Evolutionary conservation across 2,113 vertebrate species (phyloP).

Genomic region (Shinisaurus crocodilurus): DNA sequence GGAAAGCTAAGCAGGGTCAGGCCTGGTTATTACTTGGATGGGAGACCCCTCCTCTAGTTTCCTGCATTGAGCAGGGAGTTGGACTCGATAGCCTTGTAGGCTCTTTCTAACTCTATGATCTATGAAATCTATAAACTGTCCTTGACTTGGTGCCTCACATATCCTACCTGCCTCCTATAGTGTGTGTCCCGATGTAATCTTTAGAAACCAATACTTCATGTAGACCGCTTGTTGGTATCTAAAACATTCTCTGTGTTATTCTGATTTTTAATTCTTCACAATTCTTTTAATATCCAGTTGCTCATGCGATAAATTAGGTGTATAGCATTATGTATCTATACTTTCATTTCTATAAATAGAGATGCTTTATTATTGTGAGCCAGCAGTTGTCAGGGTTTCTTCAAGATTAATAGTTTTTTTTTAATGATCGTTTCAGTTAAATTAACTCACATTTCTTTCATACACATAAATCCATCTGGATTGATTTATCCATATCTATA

Average conservation of each 20-base stretch:
- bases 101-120: too few species aligned
- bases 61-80: too few species aligned
- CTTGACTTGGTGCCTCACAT: neutral
- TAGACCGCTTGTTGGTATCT: neutral
- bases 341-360: neutral
- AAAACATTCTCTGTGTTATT: neutral
- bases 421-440: neutral
- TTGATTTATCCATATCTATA: constrained; percentile 47
- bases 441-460: neutral
- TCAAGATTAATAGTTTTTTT: neutral
- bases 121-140: too few species aligned
- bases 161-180: neutral
- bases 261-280: neutral
- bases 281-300: neutral
- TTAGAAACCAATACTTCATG: neutral
- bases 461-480: neutral
- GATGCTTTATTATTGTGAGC: neutral
- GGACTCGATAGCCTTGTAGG: too few species aligned
- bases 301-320: neutral
- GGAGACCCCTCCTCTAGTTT: too few species aligned
- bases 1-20: too few species aligned
- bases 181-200: neutral
- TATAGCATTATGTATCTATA: neutral
- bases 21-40: too few species aligned
- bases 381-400: neutral